A percentile compares a stretch with the other conserved stretches of the same genome.
Conservation (phyloP, 2,888 invertebrate species). For the Antheraea assamensis region DNA sequence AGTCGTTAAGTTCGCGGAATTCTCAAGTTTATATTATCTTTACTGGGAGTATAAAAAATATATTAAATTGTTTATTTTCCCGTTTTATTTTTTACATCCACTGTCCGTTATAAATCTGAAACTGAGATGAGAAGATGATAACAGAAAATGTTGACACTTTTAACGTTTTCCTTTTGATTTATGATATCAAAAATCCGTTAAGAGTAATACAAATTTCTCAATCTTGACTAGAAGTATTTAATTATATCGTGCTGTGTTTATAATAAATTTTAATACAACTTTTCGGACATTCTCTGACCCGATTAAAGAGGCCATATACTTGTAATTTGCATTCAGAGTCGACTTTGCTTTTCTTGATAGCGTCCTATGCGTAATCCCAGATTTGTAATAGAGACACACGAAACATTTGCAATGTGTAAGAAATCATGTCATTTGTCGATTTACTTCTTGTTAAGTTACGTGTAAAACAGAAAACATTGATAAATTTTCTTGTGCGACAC, state of each 20-base stretch:
- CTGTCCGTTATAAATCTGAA: no score
- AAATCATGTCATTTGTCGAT: neutral
- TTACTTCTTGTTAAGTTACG: neutral
- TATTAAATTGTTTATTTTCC: neutral
- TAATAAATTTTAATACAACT: neutral
- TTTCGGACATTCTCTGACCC: constrained; percentile 33
- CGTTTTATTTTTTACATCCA: neutral
- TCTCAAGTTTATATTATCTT: no score
- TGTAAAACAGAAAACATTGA: neutral
- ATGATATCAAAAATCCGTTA: no score
- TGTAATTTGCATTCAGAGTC: constrained; percentile 61
- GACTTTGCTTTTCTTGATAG: constrained; percentile 24
- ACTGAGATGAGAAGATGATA: no score
- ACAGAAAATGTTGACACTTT: no score
- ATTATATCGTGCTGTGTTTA: neutral
- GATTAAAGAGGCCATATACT: constrained; percentile 43
- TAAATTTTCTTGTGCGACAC: neutral
- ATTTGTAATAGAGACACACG: constrained; percentile 7
- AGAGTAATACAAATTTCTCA: no score
- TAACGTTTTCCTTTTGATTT: no score
- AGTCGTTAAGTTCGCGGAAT: constrained; percentile 32
- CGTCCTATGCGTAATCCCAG: constrained; percentile 20
- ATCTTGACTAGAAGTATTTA: no score
- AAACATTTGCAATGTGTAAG: neutral
- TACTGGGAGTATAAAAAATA: no score